phyloP scores from a whole-genome alignment of 2,888 invertebrate genomes.

The Thyatira batis region DNA sequence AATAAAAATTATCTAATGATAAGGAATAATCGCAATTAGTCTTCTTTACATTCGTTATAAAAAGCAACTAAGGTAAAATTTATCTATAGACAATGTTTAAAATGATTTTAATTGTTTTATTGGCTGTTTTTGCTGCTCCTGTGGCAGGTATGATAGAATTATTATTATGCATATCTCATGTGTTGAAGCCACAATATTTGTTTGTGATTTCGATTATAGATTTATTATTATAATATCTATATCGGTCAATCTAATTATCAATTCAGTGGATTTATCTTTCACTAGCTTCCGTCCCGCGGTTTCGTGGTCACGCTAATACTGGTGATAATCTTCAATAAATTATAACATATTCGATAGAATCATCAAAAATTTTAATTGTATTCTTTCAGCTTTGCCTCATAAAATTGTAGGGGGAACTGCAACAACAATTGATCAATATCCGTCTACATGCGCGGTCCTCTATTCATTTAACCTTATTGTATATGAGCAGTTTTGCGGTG shows the following conservation, averaged over 20 bases:
- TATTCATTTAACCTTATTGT: slow-evolving; percentile 21
- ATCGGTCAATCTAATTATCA: no score
- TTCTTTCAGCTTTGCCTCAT: slow-evolving; percentile 29
- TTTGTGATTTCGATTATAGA: no score
- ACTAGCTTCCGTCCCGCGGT: no score
- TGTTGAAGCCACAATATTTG: no score
- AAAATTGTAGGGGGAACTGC: slow-evolving; percentile 45
- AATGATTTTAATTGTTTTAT: slow-evolving; percentile 21
- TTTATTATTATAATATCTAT: no score
- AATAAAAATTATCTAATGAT: background rate
- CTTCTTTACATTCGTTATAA: background rate
- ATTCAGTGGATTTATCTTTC: no score
- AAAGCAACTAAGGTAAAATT: background rate
- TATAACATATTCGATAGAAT: no score
- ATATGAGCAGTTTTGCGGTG: slow-evolving; percentile 38
- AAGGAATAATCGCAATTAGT: background rate
- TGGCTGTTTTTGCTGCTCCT: slow-evolving; percentile 17
- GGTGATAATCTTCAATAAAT: background rate
- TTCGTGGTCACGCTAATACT: no score
- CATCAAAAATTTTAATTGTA: slow-evolving; percentile 6
- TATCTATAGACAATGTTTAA: background rate
- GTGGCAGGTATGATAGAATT: slow-evolving; percentile 18
- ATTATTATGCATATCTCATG: no score
- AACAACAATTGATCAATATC: slow-evolving; percentile 37
- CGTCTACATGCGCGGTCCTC: slow-evolving; percentile 31